These are phyloP conservation scores for Alca torda DNA, from an alignment of 2,797 vertebrate species.

Conservation along the genomic window DNA sequence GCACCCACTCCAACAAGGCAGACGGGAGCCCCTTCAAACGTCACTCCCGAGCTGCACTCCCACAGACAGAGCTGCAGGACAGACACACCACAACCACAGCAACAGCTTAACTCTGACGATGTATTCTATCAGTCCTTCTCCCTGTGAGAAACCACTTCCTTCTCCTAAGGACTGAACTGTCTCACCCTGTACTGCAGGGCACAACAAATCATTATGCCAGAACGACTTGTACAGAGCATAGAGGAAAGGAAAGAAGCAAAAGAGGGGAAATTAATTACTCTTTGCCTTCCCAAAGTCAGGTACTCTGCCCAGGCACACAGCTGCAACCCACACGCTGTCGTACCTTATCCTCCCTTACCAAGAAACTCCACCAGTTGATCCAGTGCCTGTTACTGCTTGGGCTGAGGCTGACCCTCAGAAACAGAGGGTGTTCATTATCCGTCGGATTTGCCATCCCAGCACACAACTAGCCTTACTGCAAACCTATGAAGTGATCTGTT, in stretches of 20 bases:
- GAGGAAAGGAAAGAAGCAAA: background rate
- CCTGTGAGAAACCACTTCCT: background rate
- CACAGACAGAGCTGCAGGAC: background rate
- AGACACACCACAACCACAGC: background rate
- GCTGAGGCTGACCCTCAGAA: background rate
- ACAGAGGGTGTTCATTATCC: background rate
- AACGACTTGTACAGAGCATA: background rate
- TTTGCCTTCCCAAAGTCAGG: background rate
- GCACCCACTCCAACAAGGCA: background rate
- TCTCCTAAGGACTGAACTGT: background rate
- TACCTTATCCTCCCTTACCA: rapidly evolving
- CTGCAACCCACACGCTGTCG: background rate
- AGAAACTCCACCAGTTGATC: background rate
- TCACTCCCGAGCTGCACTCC: background rate
- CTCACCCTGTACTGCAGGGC: background rate
- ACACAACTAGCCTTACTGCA: background rate
- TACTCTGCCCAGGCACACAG: rapidly evolving
- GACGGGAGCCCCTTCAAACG: rapidly evolving
- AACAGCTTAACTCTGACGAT: background rate
- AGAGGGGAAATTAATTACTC: background rate
- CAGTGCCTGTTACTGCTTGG: background rate
- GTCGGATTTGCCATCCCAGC: rapidly evolving
- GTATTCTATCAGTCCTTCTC: background rate
- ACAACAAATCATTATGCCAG: background rate
- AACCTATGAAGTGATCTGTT: background rate